These are phyloP conservation scores for Linnaemya vulpina DNA, from an alignment of 2,888 invertebrate species.

Conservation along the genomic window DNA sequence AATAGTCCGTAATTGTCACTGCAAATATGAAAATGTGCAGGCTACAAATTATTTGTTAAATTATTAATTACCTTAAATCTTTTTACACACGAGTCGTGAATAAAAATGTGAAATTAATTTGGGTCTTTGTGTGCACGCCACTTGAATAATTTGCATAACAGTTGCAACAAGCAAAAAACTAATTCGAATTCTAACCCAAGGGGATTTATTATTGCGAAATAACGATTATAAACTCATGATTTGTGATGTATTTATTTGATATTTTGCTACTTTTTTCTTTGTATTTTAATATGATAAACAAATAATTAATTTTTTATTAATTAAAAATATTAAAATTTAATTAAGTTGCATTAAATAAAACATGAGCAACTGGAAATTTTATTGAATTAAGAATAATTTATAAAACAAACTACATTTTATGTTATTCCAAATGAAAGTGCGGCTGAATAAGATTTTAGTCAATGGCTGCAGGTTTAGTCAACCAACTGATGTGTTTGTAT, in stretches of 20 bases:
- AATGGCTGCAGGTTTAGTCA: no score
- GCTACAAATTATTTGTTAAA: slow-evolving; percentile 7
- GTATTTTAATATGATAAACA: slow-evolving; percentile 8
- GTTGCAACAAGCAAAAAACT: background rate
- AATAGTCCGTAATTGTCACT: background rate
- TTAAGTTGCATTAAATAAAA: slow-evolving; percentile 2
- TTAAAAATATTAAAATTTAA: slow-evolving; percentile 32
- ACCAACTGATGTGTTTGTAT: no score
- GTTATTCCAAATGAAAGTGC: background rate
- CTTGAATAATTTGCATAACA: slow-evolving; percentile 1
- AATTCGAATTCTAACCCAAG: slow-evolving; percentile 5
- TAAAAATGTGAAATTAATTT: slow-evolving; percentile 1
- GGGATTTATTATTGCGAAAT: background rate
- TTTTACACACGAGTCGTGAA: background rate
- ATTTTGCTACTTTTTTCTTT: background rate
- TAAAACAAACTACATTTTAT: background rate
- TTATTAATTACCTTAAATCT: slow-evolving; percentile 21
- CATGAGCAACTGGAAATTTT: background rate
- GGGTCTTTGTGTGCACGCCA: background rate
- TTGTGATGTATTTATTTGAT: slow-evolving; percentile 15
- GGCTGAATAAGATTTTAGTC: background rate
- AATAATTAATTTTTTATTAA: slow-evolving; percentile 31
- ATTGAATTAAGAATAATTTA: background rate
- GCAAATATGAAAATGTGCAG: background rate
- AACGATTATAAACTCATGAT: slow-evolving; percentile 2